Base-by-base conservation (phyloP, 30 jellyfish, hydroid and myxozoan species). In the Aurelia sp. region DNA sequence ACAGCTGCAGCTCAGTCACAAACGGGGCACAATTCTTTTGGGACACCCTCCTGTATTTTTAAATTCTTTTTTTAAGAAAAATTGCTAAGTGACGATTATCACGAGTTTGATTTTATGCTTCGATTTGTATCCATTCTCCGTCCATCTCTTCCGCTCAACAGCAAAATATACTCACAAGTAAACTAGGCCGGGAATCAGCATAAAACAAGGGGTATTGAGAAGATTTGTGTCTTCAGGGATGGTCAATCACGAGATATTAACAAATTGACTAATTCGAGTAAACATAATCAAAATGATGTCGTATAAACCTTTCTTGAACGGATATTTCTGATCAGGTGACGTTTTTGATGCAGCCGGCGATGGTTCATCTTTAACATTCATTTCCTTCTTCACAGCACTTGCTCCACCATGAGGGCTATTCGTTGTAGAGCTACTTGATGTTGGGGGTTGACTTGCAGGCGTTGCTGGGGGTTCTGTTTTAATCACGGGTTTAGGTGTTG, bases 401-500 rank as follows among this genome's bases (percentile, higher is more conserved):
- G 83, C 65, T 55, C 70, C 35, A 1, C 61, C 66, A 44, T 10
- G 55, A 30, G 73, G 41, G 66, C 62, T 64, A 4, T 63, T 20
- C 17, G 76, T 13, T 9, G 85, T 60, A 40, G 84, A 67, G 53
- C 77, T 19, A 18, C 27, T 53, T 27, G 79, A 57, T 35, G 91
- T 63, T 16, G 85, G 66, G 11, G 85, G 62, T 18, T 69, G 85
- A 23, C 76, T 55, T 68, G 86, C 64, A 16, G 82, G 92, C 3
- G 96, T 64, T 1, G 87, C 30, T 2, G 66, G 66, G 4, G 97
- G 78, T 73, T 90, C 97, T 6, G 82, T 58, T 58, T 90, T 90
- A 31, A 90, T 91, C 21, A 44, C 55, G 15, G 88, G 66, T 74
- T 67, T 76, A 21, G 91, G 89, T 6, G 94, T 70, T 11, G 95